These are phyloP conservation scores for Galemys pyrenaicus DNA, from an alignment of 2,113 vertebrate genomes.

Conservation along the genomic window DNA sequence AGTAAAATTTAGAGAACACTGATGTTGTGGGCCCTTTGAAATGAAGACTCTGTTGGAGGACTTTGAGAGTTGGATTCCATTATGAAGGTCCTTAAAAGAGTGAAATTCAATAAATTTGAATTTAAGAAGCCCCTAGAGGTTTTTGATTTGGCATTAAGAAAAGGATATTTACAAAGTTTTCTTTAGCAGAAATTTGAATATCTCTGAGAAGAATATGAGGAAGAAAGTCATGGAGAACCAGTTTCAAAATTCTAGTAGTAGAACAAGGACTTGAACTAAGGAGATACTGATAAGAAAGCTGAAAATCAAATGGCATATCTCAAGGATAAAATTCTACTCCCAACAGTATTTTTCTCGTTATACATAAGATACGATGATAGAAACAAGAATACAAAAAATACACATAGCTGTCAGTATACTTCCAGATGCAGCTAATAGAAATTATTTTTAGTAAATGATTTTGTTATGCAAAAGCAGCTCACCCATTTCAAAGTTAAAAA, in stretches of 20 bases:
- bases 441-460: conserved; percentile 15
- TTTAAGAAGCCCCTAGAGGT: not conserved
- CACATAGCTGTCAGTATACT: not conserved
- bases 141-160: not conserved
- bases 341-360: not conserved
- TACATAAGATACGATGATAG: not conserved
- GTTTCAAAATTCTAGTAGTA: not conserved
- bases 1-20: not conserved
- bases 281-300: not conserved
- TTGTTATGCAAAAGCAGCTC: conserved; percentile 8
- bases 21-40: not conserved
- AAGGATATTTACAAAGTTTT: not conserved
- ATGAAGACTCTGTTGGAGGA: not conserved
- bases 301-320: not conserved
- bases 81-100: not conserved
- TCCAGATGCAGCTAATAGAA: not conserved
- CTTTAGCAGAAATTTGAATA: not conserved
- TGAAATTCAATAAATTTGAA: not conserved
- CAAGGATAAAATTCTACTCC: not conserved
- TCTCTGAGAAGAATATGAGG: not conserved
- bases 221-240: not conserved
- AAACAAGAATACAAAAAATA: conserved; percentile 32
- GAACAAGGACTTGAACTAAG: not conserved
- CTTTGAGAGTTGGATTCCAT: not conserved
- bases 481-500: not conserved